These are phyloP conservation scores for Petroica traversi DNA, from an alignment of 2,113 vertebrate genomes.

Conservation along the genomic window DNA sequence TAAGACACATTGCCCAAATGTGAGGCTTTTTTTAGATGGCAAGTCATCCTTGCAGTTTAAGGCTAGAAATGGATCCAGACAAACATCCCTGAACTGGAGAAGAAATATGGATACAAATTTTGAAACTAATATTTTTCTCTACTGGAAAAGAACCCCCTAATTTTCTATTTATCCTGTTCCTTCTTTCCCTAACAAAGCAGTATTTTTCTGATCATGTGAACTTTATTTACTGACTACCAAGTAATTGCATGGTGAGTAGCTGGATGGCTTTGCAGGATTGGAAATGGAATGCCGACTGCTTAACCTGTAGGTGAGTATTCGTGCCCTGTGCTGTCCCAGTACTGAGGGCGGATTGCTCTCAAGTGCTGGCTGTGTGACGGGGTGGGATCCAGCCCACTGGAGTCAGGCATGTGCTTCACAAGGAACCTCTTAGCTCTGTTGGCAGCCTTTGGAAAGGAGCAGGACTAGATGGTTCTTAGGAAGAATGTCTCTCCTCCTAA, in stretches of 20 bases:
- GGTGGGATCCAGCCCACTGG: background rate
- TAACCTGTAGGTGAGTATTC: conserved; percentile 13
- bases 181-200: conserved; percentile 38
- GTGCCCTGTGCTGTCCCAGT: background rate
- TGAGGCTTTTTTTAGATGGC: conserved; percentile 25
- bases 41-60: conserved; percentile 24
- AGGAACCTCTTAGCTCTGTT: background rate
- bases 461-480: background rate
- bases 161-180: conserved; percentile 44
- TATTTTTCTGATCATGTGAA: conserved; percentile 63
- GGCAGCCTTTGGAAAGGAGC: background rate
- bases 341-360: background rate
- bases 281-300: background rate
- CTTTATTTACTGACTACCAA: conserved; percentile 62
- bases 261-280: background rate
- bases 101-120: conserved; percentile 4
- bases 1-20: background rate
- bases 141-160: conserved; percentile 48
- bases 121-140: conserved; percentile 43
- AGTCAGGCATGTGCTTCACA: background rate
- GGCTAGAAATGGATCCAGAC: conserved; percentile 1
- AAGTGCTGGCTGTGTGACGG: rapidly evolving
- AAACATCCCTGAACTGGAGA: conserved; percentile 16
- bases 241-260: conserved; percentile 51
- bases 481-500: background rate